Percentiles rank a stretch among this genome's conserved stretches.
Evolutionary conservation across 2,888 invertebrate species (phyloP).

Genomic region (Latrodectus hesperus): DNA sequence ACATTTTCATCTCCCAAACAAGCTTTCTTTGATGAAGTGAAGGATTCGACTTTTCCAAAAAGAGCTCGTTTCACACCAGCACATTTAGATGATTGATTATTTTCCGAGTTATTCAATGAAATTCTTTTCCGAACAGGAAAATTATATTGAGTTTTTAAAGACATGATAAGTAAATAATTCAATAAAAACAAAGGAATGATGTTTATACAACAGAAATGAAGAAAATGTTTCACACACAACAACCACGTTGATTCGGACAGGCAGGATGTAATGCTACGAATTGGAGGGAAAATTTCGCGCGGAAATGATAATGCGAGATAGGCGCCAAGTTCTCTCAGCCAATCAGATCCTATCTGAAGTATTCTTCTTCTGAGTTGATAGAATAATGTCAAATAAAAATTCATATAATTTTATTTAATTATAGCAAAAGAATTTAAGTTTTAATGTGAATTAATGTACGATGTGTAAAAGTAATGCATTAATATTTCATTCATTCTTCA

Average conservation of each 20-base stretch:
- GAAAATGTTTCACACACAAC: background rate
- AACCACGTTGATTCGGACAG: background rate
- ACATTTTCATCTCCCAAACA: slow-evolving; percentile 37
- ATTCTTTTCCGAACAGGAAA: slow-evolving; percentile 44
- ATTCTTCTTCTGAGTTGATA: no score
- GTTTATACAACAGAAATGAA: background rate
- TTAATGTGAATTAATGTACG: no score
- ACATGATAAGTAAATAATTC: slow-evolving; percentile 14
- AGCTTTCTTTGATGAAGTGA: slow-evolving; percentile 32
- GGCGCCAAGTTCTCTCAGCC: background rate
- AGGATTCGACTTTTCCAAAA: slow-evolving; percentile 20
- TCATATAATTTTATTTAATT: no score
- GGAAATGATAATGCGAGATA: background rate
- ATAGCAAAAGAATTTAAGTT: no score
- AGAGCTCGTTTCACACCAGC: slow-evolving; percentile 38
- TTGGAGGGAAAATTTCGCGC: background rate
- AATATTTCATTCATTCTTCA: no score
- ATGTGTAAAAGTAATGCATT: no score
- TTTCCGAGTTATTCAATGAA: slow-evolving; percentile 7
- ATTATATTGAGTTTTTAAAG: slow-evolving; percentile 34
- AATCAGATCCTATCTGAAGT: background rate
- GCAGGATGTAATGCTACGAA: no score
- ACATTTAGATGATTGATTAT: slow-evolving; percentile 7
- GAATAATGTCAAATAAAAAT: no score
- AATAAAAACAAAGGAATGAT: background rate